Evolutionary conservation across 30 jellyfish, hydroid and myxozoan species (phyloP).

Genomic region (Turritopsis rubra): DNA sequence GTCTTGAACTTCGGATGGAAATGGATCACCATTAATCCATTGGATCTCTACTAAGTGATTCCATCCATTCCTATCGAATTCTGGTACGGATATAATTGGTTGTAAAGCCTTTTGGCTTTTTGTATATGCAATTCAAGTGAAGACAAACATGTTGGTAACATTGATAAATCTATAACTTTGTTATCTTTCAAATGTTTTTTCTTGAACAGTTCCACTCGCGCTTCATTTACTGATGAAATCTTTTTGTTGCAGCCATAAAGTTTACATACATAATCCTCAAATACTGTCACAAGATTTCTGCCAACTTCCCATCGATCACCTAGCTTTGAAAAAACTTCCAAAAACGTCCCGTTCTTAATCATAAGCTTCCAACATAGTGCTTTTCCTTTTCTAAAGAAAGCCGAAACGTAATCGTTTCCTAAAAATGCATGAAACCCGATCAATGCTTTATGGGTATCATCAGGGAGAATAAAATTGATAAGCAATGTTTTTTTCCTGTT

Average conservation of each 20-base stretch:
- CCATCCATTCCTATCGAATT: neutral
- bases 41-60: neutral
- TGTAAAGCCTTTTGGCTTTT: no score
- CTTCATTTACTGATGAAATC: no score
- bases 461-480: neutral
- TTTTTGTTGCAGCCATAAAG: no score
- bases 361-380: no score
- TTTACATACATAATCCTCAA: no score
- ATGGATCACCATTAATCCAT: neutral
- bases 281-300: no score
- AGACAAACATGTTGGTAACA: neutral
- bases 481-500: constrained; percentile 4
- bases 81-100: no score
- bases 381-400: constrained; percentile 32
- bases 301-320: no score
- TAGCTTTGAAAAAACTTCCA: no score
- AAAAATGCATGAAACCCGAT: constrained; percentile 45
- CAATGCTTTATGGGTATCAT: neutral
- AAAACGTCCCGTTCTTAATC: no score
- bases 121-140: no score
- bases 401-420: constrained; percentile 1
- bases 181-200: neutral
- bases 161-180: neutral
- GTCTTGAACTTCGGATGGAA: constrained; percentile 38
- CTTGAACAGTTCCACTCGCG: no score